Conservation (phyloP, 2,797 vertebrate species). For the Borostomias antarcticus region DNA sequence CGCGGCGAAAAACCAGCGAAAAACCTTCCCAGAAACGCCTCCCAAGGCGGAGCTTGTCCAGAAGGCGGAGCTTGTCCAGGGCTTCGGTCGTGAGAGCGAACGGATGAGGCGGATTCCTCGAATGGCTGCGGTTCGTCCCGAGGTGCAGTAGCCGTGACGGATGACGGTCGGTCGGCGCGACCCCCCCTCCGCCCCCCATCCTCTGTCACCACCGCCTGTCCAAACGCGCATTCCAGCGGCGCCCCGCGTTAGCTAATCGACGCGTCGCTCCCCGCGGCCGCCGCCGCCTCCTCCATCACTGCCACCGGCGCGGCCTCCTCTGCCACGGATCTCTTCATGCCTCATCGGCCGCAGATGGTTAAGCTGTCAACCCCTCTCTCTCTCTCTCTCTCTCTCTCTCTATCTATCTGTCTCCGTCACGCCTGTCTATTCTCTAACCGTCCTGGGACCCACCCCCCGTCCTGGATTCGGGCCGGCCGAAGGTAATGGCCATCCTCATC, state of each 20-base stretch:
- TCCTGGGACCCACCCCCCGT: too few relatives aligned
- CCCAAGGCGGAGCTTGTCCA: too few relatives aligned
- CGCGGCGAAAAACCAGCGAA: too few relatives aligned
- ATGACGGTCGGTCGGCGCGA: constrained; percentile 40
- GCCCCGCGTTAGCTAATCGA: constrained; percentile 51
- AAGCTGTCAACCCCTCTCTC: not conserved
- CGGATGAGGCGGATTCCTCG: constrained; percentile 37
- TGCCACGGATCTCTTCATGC: constrained; percentile 11
- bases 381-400: not conserved
- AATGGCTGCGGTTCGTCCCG: constrained; percentile 47
- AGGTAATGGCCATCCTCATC: constrained; percentile 36
- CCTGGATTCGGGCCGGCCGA: too few relatives aligned
- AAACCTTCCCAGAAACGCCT: too few relatives aligned
- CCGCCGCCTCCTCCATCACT: constrained; percentile 41
- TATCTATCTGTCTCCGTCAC: not conserved
- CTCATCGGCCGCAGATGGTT: constrained; percentile 1
- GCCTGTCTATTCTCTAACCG: not conserved
- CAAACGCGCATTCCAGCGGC: constrained; percentile 43
- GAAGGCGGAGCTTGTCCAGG: too few relatives aligned
- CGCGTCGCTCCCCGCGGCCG: constrained; percentile 31
- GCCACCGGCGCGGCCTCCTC: constrained; percentile 21
- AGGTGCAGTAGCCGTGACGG: constrained; percentile 29
- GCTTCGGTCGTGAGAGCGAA: too few relatives aligned
- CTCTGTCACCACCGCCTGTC: constrained; percentile 28
- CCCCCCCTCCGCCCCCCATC: constrained; percentile 19